These are phyloP conservation scores for Acanthiza pusilla DNA, from an alignment of 2,797 vertebrate genomes.

Conservation along the genomic window DNA sequence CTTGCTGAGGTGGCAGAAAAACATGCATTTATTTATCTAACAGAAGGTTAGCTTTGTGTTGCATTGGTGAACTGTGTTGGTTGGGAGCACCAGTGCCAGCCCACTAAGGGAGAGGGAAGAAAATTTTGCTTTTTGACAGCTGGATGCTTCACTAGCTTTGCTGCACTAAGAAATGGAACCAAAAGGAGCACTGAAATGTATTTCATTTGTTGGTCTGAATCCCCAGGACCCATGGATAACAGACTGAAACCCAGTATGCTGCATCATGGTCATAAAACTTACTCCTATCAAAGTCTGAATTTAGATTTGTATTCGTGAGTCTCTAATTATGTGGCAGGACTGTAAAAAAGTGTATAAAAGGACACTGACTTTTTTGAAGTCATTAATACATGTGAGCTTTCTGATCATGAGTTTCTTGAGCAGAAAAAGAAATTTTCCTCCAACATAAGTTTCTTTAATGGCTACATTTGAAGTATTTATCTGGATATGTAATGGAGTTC, in stretches of 20 bases:
- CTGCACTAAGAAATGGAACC: background rate
- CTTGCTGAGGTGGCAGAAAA: background rate
- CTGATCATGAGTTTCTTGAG: background rate
- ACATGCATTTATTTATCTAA: background rate
- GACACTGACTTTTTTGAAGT: background rate
- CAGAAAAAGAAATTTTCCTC: background rate
- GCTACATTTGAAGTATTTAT: background rate
- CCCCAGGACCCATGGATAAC: background rate
- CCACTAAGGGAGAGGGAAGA: background rate
- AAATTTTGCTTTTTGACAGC: background rate
- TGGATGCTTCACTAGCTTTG: background rate
- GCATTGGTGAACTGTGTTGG: background rate
- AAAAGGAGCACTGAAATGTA: background rate
- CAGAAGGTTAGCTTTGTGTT: background rate
- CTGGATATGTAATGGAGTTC: background rate
- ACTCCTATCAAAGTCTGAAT: background rate
- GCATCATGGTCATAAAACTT: background rate
- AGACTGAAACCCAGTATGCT: background rate
- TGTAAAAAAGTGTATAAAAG: background rate
- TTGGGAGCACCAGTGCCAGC: background rate
- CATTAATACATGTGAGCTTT: background rate
- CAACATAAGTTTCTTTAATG: background rate
- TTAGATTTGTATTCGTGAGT: background rate
- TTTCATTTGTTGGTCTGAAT: background rate
- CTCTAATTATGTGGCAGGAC: background rate